Conservation (phyloP, 2,113 vertebrate species). For the Fregata magnificens region DNA sequence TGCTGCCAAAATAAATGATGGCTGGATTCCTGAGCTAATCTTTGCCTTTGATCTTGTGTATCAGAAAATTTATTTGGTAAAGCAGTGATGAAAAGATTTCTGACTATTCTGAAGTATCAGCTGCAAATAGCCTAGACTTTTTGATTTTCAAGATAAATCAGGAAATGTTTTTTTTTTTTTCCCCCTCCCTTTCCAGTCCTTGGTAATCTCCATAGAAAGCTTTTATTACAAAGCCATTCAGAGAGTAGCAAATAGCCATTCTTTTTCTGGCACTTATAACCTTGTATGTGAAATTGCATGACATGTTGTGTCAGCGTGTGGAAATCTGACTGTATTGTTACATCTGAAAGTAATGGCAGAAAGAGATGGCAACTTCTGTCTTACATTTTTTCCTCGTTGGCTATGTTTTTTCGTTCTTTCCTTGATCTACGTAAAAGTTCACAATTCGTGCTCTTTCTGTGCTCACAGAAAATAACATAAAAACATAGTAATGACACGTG, state of each 20-base stretch:
- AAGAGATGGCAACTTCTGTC: neutral
- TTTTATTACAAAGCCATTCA: neutral
- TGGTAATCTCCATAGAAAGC: neutral
- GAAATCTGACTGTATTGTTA: neutral
- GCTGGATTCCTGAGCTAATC: neutral
- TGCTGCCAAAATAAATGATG: slow-evolving; percentile 3
- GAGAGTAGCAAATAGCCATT: neutral
- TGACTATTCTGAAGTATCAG: neutral
- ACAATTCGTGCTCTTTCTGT: neutral
- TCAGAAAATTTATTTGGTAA: slow-evolving; percentile 19
- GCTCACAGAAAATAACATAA: neutral
- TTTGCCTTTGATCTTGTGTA: slow-evolving; percentile 15
- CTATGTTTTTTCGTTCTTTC: neutral
- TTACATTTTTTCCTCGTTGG: neutral
- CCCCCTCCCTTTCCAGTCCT: neutral
- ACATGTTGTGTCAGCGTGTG: neutral
- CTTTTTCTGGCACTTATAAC: neutral
- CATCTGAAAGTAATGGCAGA: neutral
- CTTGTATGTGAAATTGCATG: neutral
- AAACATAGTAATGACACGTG: neutral
- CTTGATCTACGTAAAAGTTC: neutral
- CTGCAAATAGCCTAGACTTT: neutral
- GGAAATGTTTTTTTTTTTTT: neutral
- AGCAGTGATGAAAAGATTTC: neutral
- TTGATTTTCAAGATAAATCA: neutral